Evolutionary conservation across 2,113 vertebrate species (phyloP), one percentile per base, ranked within the genome.

Genomic region (Anhinga rufa): DNA sequence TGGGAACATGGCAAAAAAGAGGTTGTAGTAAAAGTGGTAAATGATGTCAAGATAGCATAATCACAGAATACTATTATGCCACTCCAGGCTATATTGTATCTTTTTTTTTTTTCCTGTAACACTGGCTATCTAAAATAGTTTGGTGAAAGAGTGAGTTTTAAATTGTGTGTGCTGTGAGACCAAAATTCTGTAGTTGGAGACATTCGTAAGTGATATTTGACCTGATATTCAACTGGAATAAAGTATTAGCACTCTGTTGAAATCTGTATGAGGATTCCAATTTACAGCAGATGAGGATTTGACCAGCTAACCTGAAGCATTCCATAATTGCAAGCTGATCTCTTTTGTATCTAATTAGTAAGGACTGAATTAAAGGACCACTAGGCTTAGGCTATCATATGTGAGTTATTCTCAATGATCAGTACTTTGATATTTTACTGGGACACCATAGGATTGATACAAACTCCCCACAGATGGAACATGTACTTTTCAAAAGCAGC

Each of bases 1-100:
- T 88, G 44, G 92, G 94, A 92, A 88, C 92, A 80, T 82, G 96
- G 96, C 84, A 97, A 97, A 84, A 78, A 92, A 88, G 85, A 96
- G 49, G 71, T 90, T 95, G 96, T 83, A 95, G 38, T 83, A 71
- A 94, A 97, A 96, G 83, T 90, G 91, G 76, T 92, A 94, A 95
- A 90, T 82, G 72, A 90, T 96, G 55, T 93, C 76, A 60, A 89
- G 79, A 52, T 62, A 84, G 62, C 51, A 88, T 46, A 44, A 91
- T 93, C 61, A 60, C 48, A 76, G 74, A 69, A 40, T 60, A 4
- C 14, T 44, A 31, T 57, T 82, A 29, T 61, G 36, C 79, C 15
- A 32, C 9, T 90, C 48, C 18, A 42, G 54, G 62, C 25, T 94
- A n/a, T 52, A 26, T 16, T 48, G 28, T 28, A 19, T n/a, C 16